Evolutionary conservation across 2,797 vertebrate genomes (phyloP).

Genomic region (Neopelma chrysocephalum): DNA sequence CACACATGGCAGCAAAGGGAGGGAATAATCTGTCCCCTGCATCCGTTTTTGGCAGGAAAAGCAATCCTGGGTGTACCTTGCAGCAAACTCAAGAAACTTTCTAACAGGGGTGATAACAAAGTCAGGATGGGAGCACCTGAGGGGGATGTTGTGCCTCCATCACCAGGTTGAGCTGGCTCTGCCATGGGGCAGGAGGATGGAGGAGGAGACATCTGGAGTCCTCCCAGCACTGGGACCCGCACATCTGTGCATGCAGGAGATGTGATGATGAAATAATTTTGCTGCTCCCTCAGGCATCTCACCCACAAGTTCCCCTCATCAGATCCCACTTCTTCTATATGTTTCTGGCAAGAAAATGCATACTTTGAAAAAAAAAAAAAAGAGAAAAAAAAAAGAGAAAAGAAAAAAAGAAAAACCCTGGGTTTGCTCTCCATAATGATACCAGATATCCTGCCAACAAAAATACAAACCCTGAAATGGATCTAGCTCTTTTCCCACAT

Average conservation of each 20-base stretch:
- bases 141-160: not conserved
- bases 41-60: rapidly evolving
- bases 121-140: not conserved
- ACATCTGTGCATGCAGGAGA: constrained; percentile 42
- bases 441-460: constrained; percentile 61
- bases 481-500: constrained; percentile 68
- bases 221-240: not conserved
- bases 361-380: not conserved
- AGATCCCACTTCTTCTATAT: constrained; percentile 40
- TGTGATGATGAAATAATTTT: constrained; percentile 64
- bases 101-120: not conserved
- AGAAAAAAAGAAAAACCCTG: not conserved
- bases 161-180: not conserved
- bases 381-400: not conserved
- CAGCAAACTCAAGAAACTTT: not conserved
- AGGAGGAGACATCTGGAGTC: not conserved
- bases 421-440: constrained; percentile 55
- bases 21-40: not conserved
- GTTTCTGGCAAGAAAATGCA: constrained; percentile 45
- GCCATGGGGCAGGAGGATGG: not conserved
- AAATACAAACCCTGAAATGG: constrained; percentile 65
- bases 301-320: constrained; percentile 46
- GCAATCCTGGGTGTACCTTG: not conserved
- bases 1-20: not conserved
- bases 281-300: constrained; percentile 67